phyloP scores from a whole-genome alignment of 2,113 vertebrate species.

The Trogon melanurus region DNA sequence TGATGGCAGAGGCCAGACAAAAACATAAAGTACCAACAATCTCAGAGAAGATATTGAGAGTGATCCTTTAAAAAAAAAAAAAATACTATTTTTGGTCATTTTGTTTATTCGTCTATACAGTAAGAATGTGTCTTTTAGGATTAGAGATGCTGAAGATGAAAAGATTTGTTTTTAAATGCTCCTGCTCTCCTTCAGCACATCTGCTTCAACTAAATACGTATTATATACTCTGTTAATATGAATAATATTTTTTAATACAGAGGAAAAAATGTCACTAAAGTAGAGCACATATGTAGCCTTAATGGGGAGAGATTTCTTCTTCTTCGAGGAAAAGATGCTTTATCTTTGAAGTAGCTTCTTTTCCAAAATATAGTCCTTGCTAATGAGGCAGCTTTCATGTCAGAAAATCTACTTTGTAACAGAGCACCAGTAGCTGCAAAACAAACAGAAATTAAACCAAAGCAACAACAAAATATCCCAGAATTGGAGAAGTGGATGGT shows the following conservation, averaged over 20 bases:
- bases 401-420: slow-evolving; percentile 10
- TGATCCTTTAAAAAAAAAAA: not conserved
- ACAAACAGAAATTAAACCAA: slow-evolving; percentile 26
- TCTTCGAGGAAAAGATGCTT: slow-evolving; percentile 45
- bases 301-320: not conserved
- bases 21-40: not conserved
- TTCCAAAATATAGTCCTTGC: slow-evolving; percentile 28
- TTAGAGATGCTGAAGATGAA: slow-evolving; percentile 24
- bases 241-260: not conserved
- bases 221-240: slow-evolving; percentile 23
- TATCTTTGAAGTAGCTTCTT: slow-evolving; percentile 56
- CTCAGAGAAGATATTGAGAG: not conserved
- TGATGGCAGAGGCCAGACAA: not conserved
- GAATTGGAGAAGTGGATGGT: not conserved
- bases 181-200: slow-evolving; percentile 1
- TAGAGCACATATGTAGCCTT: slow-evolving; percentile 5
- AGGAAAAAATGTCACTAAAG: slow-evolving; percentile 43
- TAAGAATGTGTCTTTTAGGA: not conserved
- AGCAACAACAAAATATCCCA: not conserved
- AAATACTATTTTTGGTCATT: not conserved
- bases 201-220: not conserved
- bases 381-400: slow-evolving; percentile 64
- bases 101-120: slow-evolving; percentile 13
- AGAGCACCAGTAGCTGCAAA: slow-evolving; percentile 14
- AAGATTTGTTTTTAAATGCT: slow-evolving; percentile 22